phyloP scores from a whole-genome alignment of 2,888 invertebrate genomes.

The Drosophila imparisetae region DNA sequence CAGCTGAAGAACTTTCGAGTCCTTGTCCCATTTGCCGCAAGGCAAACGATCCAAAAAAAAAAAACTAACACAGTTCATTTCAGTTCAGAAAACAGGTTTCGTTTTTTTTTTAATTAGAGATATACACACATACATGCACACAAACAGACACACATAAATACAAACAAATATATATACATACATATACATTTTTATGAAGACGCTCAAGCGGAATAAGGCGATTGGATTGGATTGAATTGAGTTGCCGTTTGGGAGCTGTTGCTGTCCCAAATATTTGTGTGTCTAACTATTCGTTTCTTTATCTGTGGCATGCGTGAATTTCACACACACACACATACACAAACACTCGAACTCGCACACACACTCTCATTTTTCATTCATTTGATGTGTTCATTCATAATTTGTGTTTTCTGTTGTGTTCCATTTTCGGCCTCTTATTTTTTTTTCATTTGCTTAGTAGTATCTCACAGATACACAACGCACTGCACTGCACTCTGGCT shows the following conservation, averaged over 20 bases:
- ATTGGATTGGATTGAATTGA: conserved; percentile 41
- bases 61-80: conserved; percentile 22
- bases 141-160: no score
- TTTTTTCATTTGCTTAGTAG: conserved; percentile 21
- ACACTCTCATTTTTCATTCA: conserved; percentile 31
- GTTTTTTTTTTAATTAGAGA: conserved; percentile 25
- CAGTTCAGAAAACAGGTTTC: conserved; percentile 46
- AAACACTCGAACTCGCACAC: conserved; percentile 4
- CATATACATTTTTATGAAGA: background rate
- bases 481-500: conserved; percentile 14
- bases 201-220: conserved; percentile 39
- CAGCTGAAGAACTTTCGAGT: conserved; percentile 59
- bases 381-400: conserved; percentile 55
- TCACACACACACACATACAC: conserved; percentile 20
- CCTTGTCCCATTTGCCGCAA: conserved; percentile 77
- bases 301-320: conserved; percentile 41
- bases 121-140: background rate
- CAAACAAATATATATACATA: background rate
- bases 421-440: conserved; percentile 48
- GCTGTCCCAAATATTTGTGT: conserved; percentile 26
- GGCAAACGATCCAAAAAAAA: conserved; percentile 36
- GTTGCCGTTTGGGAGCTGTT: conserved; percentile 20
- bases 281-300: conserved; percentile 30
- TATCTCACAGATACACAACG: conserved; percentile 44
- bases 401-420: conserved; percentile 34